A percentile compares a stretch with the other conserved stretches of the same genome.
These are phyloP conservation scores for Ypsolopha scabrella DNA, from an alignment of 2,888 invertebrate species.

Conservation along the genomic window DNA sequence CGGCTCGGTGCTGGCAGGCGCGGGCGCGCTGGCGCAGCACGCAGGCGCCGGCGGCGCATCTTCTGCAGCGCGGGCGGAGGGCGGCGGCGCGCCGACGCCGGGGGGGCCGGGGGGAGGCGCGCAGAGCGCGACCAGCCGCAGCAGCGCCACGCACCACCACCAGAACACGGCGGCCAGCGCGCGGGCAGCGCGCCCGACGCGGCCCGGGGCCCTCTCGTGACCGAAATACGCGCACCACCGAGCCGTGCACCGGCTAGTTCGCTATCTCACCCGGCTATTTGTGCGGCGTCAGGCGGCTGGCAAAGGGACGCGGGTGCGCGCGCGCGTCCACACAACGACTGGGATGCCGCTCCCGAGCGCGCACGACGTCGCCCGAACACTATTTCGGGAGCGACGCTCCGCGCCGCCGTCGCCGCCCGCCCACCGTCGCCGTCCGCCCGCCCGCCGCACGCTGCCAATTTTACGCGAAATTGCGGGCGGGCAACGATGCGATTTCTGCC, in stretches of 20 bases:
- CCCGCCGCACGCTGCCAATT: slow-evolving; percentile 66
- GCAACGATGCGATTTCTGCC: slow-evolving; percentile 68
- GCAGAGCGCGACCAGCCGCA: slow-evolving; percentile 65
- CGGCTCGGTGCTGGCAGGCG: slow-evolving; percentile 21
- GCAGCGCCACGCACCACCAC: slow-evolving; percentile 69
- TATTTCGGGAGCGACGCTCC: slow-evolving; percentile 68
- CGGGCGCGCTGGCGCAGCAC: slow-evolving; percentile 43
- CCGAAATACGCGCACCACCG: slow-evolving; percentile 63
- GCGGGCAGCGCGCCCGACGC: slow-evolving; percentile 63
- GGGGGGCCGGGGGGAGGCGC: slow-evolving; percentile 62
- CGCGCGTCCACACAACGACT: slow-evolving; percentile 68
- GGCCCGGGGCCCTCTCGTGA: slow-evolving; percentile 61
- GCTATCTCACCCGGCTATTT: slow-evolving; percentile 39
- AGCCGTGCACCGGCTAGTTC: slow-evolving; percentile 21
- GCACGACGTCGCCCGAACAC: slow-evolving; percentile 67
- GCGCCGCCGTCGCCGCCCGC: slow-evolving; percentile 38
- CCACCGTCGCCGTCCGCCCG: slow-evolving; percentile 13
- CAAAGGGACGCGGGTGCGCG: slow-evolving; percentile 63
- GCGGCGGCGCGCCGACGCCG: slow-evolving; percentile 41
- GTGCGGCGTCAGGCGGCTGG: slow-evolving; percentile 45
- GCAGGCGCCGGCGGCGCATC: slow-evolving; percentile 54
- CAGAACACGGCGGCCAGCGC: slow-evolving; percentile 68
- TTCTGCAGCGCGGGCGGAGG: slow-evolving; percentile 56
- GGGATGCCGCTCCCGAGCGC: slow-evolving; percentile 58
- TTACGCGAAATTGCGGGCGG: slow-evolving; percentile 70